A percentile compares a stretch with the other conserved stretches of the same genome.
These are phyloP conservation scores for Peromyscus aztecus DNA, from an alignment of 2,797 vertebrate genomes.

Conservation along the genomic window DNA sequence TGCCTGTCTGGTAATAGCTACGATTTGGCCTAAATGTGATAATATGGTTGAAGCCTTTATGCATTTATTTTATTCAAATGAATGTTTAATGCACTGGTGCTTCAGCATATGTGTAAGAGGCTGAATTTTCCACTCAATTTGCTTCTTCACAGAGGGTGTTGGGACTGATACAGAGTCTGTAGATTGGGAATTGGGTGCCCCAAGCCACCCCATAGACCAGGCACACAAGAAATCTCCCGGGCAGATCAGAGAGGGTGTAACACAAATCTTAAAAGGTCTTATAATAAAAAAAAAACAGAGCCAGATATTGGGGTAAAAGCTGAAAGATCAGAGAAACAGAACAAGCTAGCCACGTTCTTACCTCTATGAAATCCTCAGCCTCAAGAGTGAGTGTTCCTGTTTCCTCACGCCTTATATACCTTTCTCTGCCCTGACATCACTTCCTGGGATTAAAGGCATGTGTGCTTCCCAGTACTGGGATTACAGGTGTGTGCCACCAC, in stretches of 20 bases:
- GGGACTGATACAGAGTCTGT: neutral
- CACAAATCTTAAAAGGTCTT: too few species aligned
- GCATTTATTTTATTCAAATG: slow-evolving; percentile 85
- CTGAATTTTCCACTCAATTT: slow-evolving; percentile 28
- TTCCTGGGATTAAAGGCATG: too few species aligned
- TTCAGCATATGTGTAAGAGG: slow-evolving; percentile 51
- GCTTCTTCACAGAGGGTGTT: slow-evolving; percentile 35
- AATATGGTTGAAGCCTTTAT: slow-evolving; percentile 82
- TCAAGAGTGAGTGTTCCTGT: too few species aligned
- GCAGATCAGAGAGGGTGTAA: neutral
- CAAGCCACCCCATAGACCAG: neutral
- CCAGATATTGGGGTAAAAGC: too few species aligned
- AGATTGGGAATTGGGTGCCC: neutral
- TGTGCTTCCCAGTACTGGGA: too few species aligned
- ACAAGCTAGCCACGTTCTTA: too few species aligned
- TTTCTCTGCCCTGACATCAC: too few species aligned
- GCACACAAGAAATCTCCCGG: neutral
- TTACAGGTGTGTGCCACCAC: too few species aligned
- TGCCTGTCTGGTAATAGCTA: slow-evolving; percentile 82
- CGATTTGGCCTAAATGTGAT: slow-evolving; percentile 84
- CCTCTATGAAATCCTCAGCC: too few species aligned
- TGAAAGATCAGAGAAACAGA: too few species aligned
- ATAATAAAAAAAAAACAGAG: too few species aligned
- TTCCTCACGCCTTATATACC: too few species aligned
- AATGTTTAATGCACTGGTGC: slow-evolving; percentile 70